Conservation (phyloP, 2,113 vertebrate species). For the Cheilinus undulatus region DNA sequence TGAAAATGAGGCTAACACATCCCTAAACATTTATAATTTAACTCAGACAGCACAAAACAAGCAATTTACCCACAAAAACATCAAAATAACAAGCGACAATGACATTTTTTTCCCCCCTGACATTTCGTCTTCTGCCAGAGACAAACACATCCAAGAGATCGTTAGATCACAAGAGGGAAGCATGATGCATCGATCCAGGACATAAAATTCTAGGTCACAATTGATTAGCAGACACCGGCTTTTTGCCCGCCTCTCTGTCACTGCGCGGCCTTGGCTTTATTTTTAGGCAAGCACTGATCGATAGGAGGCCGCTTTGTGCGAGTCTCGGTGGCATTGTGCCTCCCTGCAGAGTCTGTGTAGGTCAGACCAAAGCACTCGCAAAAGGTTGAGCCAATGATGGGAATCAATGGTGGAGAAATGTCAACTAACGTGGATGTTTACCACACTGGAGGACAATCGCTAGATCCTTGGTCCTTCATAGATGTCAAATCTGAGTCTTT, state of each 20-base stretch:
- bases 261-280: slow-evolving; percentile 56
- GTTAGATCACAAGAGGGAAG: slow-evolving; percentile 66
- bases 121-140: slow-evolving; percentile 46
- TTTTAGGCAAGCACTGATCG: slow-evolving; percentile 71
- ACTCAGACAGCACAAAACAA: neutral
- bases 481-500: slow-evolving; percentile 29
- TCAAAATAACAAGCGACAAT: slow-evolving; percentile 8
- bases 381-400: slow-evolving; percentile 78
- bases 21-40: neutral
- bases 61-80: neutral
- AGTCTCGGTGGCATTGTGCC: slow-evolving; percentile 52
- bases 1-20: slow-evolving; percentile 10
- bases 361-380: slow-evolving; percentile 66
- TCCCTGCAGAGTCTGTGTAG: slow-evolving; percentile 60
- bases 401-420: slow-evolving; percentile 80
- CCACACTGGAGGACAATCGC: slow-evolving; percentile 37
- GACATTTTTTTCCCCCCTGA: slow-evolving; percentile 39
- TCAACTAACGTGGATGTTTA: slow-evolving; percentile 71
- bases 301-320: slow-evolving; percentile 63
- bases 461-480: slow-evolving; percentile 38
- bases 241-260: slow-evolving; percentile 53
- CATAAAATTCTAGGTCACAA: slow-evolving; percentile 71
- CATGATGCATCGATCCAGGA: slow-evolving; percentile 57
- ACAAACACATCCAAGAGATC: slow-evolving; percentile 51
- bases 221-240: slow-evolving; percentile 67